Evolutionary conservation across 2,113 vertebrate species (phyloP), one percentile per base, ranked within the genome.

Genomic region (Heterocephalus glaber): DNA sequence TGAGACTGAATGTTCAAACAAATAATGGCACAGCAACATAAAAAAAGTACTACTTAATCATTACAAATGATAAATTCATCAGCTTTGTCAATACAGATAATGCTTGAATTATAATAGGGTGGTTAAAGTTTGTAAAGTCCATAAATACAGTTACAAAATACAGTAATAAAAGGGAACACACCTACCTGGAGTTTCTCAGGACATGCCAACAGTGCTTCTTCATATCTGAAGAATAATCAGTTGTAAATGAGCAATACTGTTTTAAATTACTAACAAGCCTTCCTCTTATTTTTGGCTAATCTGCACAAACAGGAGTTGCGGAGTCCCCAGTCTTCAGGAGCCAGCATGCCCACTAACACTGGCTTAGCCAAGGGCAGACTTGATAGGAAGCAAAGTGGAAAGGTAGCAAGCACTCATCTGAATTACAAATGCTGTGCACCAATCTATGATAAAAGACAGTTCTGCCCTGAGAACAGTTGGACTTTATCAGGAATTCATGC

Each of bases 1-100:
- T 38, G 79, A 96, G 72, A 94, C 3, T 74, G 13, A 92, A 86
- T 81, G 49, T n/a, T 89, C 89, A 92, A 74, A 92, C 49, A 74
- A 90, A 86, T 66, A 74, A 66, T 66, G 54, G 19, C 12, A 56
- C 8, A 38, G 7, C 20, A 86, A 13, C 33, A 93, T 7, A 47
- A 54, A 87, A 86, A 66, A 90, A 30, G 60, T 82, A 70, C 33
- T 65, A 54, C n/a, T 76, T 66, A 90, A 61, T 41, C 41, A n/a
- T n/a, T 44, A 58, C 61, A 88, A 58, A 76, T 49, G 61, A 91
- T n/a, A 54, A 77, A 91, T 68, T 26, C 41, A 56, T 28, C 13
- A 28, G 63, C 35, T 74, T 19, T 66, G 19, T 26, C 26, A 56
- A 66, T 2, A 24, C 0, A 74, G n/a, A 80, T 44, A 84, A 58